Conservation (phyloP, 2,797 vertebrate species). For the Macropodus opercularis region DNA sequence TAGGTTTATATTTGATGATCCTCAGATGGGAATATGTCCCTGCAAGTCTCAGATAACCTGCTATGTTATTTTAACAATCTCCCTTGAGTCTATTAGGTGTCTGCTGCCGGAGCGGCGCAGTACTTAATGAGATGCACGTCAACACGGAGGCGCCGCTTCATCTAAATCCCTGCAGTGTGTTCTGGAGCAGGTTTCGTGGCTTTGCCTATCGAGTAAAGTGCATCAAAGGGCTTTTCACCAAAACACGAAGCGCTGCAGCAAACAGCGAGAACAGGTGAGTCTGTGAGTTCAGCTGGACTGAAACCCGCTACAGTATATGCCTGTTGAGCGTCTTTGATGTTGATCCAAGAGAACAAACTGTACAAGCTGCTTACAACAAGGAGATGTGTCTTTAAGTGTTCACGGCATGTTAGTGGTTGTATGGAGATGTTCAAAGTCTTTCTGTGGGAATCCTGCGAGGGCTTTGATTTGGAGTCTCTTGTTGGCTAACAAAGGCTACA, state of each 20-base stretch:
- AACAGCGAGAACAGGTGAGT: conserved; percentile 11
- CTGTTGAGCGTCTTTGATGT: conserved; percentile 39
- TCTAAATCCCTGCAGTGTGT: conserved; percentile 17
- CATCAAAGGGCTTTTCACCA: background rate
- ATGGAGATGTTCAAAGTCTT: conserved; percentile 32
- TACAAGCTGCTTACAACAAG: conserved; percentile 10
- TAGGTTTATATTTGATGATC: conserved; percentile 71
- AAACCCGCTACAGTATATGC: conserved; percentile 10
- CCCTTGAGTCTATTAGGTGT: conserved; percentile 66
- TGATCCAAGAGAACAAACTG: conserved; percentile 28
- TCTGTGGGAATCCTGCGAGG: conserved; percentile 7
- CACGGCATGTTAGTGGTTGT: conserved; percentile 15
- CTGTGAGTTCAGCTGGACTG: conserved; percentile 2
- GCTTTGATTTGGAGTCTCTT: conserved; percentile 34
- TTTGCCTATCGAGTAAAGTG: background rate
- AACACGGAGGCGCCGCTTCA: conserved; percentile 30
- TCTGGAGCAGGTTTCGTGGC: conserved; percentile 18
- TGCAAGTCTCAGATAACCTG: conserved; percentile 67
- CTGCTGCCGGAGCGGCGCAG: conserved; percentile 42
- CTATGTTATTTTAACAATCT: conserved; percentile 73
- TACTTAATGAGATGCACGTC: conserved; percentile 47
- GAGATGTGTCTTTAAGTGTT: conserved; percentile 29
- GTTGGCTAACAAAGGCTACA: conserved; percentile 13
- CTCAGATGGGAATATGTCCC: conserved; percentile 63
- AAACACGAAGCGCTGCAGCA: conserved; percentile 7